Conservation (phyloP, 2,888 invertebrate species). For the Sepiola atlantica region DNA sequence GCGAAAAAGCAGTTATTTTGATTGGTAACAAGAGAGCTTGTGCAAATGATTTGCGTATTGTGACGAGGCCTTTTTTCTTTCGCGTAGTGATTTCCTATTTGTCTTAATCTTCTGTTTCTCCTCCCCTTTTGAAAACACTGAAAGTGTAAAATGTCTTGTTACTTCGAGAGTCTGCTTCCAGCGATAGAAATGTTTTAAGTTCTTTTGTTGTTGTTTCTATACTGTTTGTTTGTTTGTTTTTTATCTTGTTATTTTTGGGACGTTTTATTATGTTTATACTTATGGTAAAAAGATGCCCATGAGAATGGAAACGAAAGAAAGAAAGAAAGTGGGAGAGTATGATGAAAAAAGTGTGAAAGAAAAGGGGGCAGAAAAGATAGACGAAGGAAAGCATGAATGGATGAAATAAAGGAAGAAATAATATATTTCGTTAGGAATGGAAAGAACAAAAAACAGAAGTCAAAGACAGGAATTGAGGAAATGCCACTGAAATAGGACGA, state of each 20-base stretch:
- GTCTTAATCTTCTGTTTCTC: not conserved
- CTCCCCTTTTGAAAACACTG: not conserved
- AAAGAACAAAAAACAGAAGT: too few species aligned
- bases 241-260: not conserved
- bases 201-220: not conserved
- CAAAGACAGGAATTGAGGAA: too few species aligned
- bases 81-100: not conserved
- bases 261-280: not conserved
- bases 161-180: not conserved
- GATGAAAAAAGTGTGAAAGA: too few species aligned
- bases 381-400: too few species aligned
- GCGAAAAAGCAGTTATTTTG: not conserved
- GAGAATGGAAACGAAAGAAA: not conserved
- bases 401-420: too few species aligned
- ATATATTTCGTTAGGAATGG: too few species aligned
- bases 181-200: not conserved
- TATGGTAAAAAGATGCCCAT: not conserved
- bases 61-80: not conserved
- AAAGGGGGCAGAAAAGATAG: too few species aligned
- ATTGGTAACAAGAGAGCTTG: conserved; percentile 18
- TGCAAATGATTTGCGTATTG: conserved; percentile 12
- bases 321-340: not conserved
- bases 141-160: conserved; percentile 32
- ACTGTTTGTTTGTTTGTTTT: not conserved
- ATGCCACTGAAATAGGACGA: too few species aligned